Evolutionary conservation across 1,140 invertebrate genomes (phyloP), one percentile per base, ranked within the genome.

Genomic region (Steinernema khuongi): DNA sequence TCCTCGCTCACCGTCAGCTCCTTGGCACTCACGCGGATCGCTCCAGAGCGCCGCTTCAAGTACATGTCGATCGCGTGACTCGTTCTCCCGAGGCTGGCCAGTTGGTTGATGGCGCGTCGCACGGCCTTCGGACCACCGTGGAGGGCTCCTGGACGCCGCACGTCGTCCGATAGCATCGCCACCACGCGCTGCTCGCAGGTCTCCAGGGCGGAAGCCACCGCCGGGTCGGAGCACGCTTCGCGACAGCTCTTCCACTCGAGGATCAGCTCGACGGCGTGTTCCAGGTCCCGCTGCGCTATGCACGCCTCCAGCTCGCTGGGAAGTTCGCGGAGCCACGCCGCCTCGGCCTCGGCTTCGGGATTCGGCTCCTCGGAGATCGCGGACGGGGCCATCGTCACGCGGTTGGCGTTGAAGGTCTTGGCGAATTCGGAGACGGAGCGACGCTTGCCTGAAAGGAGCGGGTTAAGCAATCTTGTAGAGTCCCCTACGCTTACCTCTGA

Each of bases 271-370:
- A 95, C 92, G 19, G 96, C 94, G 83, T 94, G 92, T 86, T 97
- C 94, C 86, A 97, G 97, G 85, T 97, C 93, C 79, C 96, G 89
- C 86, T 97, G 94, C n/a, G 95, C 96, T 79, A 98, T 94, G 75
- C 91, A 91, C 19, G 97, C 94, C 88, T 99, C 95, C 28, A 99
- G 87, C 86, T 98, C 94, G 85, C 97, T 95, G 22, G 93, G 91
- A 0, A 94, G 89, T 86, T 97, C 94, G 71, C 91, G 82, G 31
- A 98, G 85, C 95, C 95, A 97, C 31, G 77, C 72, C 7, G 71
- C 32, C 29, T 81, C 77, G 28, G 68, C 72, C 11, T 74, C 78
- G 19, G 74, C 75, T 33, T 78, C 81, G 29, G 77, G 74, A 75
- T 68, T 78, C 74, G 60, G 74, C 67, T 44, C 72, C 67, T 60